Evolutionary conservation across 1,140 invertebrate genomes (phyloP), one percentile per base, ranked within the genome.

Genomic region (Leptinotarsa lineolata): DNA sequence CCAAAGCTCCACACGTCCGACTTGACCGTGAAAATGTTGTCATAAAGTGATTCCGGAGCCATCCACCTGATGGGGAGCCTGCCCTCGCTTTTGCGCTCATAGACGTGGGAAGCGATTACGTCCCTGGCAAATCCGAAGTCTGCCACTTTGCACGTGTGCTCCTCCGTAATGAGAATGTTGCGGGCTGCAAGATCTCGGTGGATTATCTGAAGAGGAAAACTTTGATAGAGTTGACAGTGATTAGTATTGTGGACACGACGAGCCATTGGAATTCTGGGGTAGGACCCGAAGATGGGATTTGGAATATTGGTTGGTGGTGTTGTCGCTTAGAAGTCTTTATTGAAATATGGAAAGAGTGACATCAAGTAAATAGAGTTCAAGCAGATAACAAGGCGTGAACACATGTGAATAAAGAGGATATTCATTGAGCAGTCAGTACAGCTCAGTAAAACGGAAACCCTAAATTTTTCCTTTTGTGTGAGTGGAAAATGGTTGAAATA

Each of bases 1-100:
- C 96, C 96, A 81, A 96, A 97, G 78, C 95, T 94, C 95, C 95
- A 98, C 16, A 96, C 92, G 80, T 97, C 96, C 0, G 94, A 94
- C 84, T 96, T 96, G 2, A 92, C 91, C 2, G 94, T 95, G 82
- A 96, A 98, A 78, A 96, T 91, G 80, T 96, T 95, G 80, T 97
- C 94, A 81, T 94, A 95, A 0, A 97, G 87, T 2, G 94, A 95
- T 83, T 98, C 96, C 0, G 95, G 95, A 0, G 95, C 94, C 95
- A 97, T 97, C 95, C 96, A 97, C 82, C 95, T 87, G 64, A 91
- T 91, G 4, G 90, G 90, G 12, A 91, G 78, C 21, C 90, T 67
- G 24, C 93, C 95, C 80, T 97, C 95, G 48, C 94, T 96, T 82
- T 97, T 97, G 39, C 95, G 88, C 82, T 97, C 95, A 81, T 97